These are phyloP conservation scores for Amphipoea lucens DNA, from an alignment of 2,888 invertebrate genomes.

Conservation along the genomic window DNA sequence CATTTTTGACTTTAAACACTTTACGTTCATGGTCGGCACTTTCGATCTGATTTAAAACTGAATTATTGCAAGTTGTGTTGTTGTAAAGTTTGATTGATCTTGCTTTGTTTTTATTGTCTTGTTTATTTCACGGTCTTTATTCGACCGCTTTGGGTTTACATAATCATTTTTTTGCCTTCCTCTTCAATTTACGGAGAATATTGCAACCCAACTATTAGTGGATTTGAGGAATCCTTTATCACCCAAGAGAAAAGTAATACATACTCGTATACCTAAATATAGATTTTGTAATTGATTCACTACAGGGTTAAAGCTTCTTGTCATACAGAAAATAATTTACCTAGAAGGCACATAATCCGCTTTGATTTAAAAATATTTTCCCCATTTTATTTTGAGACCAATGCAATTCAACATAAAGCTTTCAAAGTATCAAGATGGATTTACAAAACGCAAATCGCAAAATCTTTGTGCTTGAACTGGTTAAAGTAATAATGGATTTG, in stretches of 20 bases:
- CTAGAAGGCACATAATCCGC: not conserved
- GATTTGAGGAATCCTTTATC: not conserved
- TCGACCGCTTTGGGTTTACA: not conserved
- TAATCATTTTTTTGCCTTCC: not conserved
- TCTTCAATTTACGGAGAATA: too few relatives aligned
- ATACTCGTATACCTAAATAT: not conserved
- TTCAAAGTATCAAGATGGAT: slow-evolving; percentile 6
- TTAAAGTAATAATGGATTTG: slow-evolving; percentile 48
- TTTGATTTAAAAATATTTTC: not conserved
- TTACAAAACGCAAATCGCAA: slow-evolving; percentile 14
- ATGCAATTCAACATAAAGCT: not conserved
- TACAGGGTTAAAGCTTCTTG: not conserved
- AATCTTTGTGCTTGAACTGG: slow-evolving; percentile 34
- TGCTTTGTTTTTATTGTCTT: slow-evolving; percentile 43
- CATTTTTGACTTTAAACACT: slow-evolving; percentile 54
- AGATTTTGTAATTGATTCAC: not conserved
- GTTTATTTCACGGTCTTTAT: slow-evolving; percentile 26
- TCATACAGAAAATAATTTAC: too few relatives aligned
- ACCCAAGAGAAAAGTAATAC: not conserved
- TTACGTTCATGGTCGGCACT: slow-evolving; percentile 54
- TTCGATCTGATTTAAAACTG: slow-evolving; percentile 55
- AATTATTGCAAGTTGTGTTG: slow-evolving; percentile 34
- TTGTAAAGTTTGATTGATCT: slow-evolving; percentile 42
- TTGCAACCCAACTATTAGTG: not conserved
- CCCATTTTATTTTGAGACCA: not conserved